Evolutionary conservation across 2,888 invertebrate species (phyloP), one percentile per base, ranked within the genome.

Genomic region (Microdon myrmicae): DNA sequence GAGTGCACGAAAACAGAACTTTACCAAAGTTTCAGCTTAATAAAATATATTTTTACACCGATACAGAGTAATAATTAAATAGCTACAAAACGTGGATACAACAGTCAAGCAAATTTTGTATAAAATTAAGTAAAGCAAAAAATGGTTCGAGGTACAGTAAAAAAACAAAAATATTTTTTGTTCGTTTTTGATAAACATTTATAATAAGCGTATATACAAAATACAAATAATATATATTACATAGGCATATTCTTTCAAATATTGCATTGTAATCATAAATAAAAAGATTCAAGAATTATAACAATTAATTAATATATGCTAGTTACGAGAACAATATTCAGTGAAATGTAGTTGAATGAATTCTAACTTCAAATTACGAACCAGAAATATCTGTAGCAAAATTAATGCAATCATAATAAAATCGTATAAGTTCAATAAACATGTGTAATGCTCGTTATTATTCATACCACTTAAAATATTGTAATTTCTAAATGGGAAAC

Each of bases 31-130:
- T 31, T 43, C 44, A 61, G 49, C 61, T 39, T 58, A 19, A n/a
- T n/a, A 58, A 51, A 35, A 26, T 66, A 44, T 66, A 66, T 66
- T 66, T 66, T 66, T 66, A 66, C 64, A 66, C 64, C 44, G 53
- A 56, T 51, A 55, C 22, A 53, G 10, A 39, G 32, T 47, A 47
- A 32, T 20, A 48, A 56, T 28, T 35, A 48, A 39, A 48, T 34
- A 41, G 35, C 28, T 41, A 34, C 28, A 31, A 39, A 45, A 38
- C 45, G 44, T 22, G 14, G 32, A 20, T 38, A 29, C 43, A 29
- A 32, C 38, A 60, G 41, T 43, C 45, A 56, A 56, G 41, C 51
- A 51, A 29, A 39, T 29, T 29, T 56, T 56, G 45, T 45, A 56
- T 56, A 26, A 34, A 51, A 35, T 61, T 64, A 44, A 45, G 45